Base-by-base conservation (phyloP, 2,113 vertebrate genomes). In the Chroicocephalus ridibundus region DNA sequence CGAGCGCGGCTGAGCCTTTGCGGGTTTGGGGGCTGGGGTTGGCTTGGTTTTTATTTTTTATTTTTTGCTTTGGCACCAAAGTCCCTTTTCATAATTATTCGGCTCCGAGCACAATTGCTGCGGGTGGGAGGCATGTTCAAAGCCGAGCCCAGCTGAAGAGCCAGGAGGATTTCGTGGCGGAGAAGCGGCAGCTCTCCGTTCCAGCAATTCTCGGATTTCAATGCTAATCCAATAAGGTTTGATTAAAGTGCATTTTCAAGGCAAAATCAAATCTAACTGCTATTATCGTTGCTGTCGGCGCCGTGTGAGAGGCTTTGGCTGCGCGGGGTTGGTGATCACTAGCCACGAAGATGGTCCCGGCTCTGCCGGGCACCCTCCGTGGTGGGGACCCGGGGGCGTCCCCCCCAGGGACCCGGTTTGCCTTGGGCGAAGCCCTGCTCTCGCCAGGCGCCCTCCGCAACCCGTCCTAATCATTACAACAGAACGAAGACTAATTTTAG, bases 371-470 rank as follows among this genome's bases (percentile, higher is more conserved):
- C 24, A 84, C 47, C 14, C 36, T 68, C 19, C 0, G 1, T 4
- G 1, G 0, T 1, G 25, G 55, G 54, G 58, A 77, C 26, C 20
- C 9, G 31, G 70, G 88, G 55, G 34, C 4, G 1, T 38, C 54
- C 20, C 68, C 0, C 0, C 0, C 1, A 2, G 10, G 18, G 6
- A 71, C n/a, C 9, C 5, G 7, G 31, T 25, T 78, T 62, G 62
- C 66, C 75, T 31, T 25, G 61, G 44, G 29, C 2, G 15, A 61
- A 60, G 64, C 61, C 47, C 75, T 88, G 51, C 32, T 54, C 40
- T 75, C 7, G 0, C 31, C 65, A 70, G 16, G 18, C 51, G 68
- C 68, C 51, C 69, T 93, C 44, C 81, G 26, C 55, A 36, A 64
- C 20, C 20, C 4, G 0, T 40, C 61, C 77, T 47, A n/a, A 57